Evolutionary conservation across 2,113 vertebrate genomes (phyloP).

Genomic region (Oostethus manadensis): DNA sequence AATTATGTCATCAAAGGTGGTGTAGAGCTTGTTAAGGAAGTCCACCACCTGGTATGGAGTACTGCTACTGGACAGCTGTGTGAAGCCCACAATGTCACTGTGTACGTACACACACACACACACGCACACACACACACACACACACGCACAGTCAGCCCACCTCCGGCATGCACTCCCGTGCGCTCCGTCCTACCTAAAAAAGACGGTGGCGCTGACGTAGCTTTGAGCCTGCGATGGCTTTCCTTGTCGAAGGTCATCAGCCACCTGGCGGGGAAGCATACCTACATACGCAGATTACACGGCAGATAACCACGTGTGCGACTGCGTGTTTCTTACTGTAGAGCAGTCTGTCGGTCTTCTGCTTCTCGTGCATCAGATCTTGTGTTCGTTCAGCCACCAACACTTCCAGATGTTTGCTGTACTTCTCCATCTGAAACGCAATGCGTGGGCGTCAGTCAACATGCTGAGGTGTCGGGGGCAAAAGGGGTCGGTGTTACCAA

Average conservation of each 20-base stretch:
- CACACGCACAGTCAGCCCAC: not conserved
- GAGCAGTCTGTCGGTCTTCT: conserved; percentile 78
- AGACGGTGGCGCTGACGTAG: conserved; percentile 78
- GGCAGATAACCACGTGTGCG: not conserved
- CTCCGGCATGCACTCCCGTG: not conserved
- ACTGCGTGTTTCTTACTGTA: conserved; percentile 69
- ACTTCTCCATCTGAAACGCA: conserved; percentile 81
- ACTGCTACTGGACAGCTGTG: conserved; percentile 80
- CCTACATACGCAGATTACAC: conserved; percentile 48
- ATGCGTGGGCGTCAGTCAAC: no score
- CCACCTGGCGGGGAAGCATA: conserved; percentile 81
- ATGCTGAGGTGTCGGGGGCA: no score
- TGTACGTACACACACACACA: conserved; percentile 12
- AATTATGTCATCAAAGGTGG: conserved; percentile 80
- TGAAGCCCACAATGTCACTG: conserved; percentile 84
- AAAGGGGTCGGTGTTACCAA: conserved; percentile 57
- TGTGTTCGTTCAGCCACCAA: conserved; percentile 80
- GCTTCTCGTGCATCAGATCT: conserved; percentile 83
- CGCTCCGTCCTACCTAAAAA: conserved; percentile 76
- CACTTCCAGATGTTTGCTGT: conserved; percentile 84
- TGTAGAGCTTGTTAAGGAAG: conserved; percentile 82
- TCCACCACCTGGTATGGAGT: conserved; percentile 78
- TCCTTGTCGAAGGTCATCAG: conserved; percentile 79
- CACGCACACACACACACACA: conserved; percentile 8
- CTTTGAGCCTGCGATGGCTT: conserved; percentile 75